Conservation (phyloP, 2,888 invertebrate genomes). For the Lingula anatina region DNA sequence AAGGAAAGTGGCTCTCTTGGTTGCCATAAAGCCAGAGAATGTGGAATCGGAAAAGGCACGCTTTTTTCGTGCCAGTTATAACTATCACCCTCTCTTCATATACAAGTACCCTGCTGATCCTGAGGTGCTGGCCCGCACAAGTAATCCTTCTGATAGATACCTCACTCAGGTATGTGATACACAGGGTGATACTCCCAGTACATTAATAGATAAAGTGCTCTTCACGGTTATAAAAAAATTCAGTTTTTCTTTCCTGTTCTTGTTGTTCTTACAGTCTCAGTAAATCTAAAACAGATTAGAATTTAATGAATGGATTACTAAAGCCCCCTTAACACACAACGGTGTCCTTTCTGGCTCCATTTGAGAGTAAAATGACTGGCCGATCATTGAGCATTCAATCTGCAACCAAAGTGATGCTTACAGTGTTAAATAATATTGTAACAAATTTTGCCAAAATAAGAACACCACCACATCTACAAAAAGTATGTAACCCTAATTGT, state of each 20-base stretch:
- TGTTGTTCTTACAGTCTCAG: not conserved
- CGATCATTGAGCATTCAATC: no score
- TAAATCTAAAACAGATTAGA: no score
- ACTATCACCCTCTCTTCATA: conserved; percentile 40
- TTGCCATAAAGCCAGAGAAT: conserved; percentile 40
- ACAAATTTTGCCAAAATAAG: not conserved
- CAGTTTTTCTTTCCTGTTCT: not conserved
- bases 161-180: conserved; percentile 27
- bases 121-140: conserved; percentile 24
- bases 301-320: no score
- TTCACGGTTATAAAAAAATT: no score
- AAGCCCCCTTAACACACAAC: no score
- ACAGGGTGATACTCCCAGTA: not conserved
- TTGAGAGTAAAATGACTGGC: no score
- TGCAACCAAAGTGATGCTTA: not conserved
- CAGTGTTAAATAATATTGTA: not conserved
- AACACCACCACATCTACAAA: no score
- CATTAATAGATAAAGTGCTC: no score
- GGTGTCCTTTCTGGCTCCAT: no score
- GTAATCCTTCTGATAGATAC: conserved; percentile 29
- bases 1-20: conserved; percentile 29
- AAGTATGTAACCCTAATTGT: no score
- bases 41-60: conserved; percentile 36
- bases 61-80: conserved; percentile 34
- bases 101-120: conserved; percentile 29